Conservation (phyloP, 30 jellyfish, hydroid and myxozoan species). For the Hydractinia symbiolongicarpus region DNA sequence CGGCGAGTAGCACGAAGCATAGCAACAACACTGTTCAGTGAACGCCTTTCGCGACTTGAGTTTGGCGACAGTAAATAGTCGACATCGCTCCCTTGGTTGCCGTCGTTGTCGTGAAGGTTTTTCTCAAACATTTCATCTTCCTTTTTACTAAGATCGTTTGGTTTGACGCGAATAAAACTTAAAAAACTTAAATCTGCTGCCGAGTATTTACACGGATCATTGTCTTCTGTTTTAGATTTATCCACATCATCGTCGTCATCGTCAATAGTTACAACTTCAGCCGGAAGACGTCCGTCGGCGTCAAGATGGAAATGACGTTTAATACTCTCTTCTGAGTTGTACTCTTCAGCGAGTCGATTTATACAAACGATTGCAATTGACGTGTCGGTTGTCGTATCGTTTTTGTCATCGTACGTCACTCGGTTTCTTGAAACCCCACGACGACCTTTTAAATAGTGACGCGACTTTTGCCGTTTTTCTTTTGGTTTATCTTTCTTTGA, state of each 20-base stretch:
- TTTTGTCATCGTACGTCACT: slow-evolving; percentile 25
- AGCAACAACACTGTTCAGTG: slow-evolving; percentile 40
- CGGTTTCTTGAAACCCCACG: slow-evolving; percentile 42
- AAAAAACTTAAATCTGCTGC: slow-evolving; percentile 54
- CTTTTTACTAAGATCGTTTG: slow-evolving; percentile 49
- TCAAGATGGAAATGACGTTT: slow-evolving; percentile 49
- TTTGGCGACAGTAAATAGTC: slow-evolving; percentile 6
- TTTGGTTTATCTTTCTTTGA: slow-evolving; percentile 31
- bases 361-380: slow-evolving; percentile 81
- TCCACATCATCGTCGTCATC: slow-evolving; percentile 74
- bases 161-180: slow-evolving; percentile 58
- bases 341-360: slow-evolving; percentile 62
- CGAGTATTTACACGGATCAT: slow-evolving; percentile 6
- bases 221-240: background rate
- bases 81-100: background rate
- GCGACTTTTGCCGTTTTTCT: slow-evolving; percentile 16
- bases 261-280: slow-evolving; percentile 68
- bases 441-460: slow-evolving; percentile 28
- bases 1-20: slow-evolving; percentile 40
- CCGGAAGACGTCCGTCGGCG: slow-evolving; percentile 63
- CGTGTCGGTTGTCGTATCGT: slow-evolving; percentile 46
- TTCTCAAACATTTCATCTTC: slow-evolving; percentile 55
- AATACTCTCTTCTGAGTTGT: slow-evolving; percentile 70
- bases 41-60: slow-evolving; percentile 25
- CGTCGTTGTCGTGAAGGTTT: slow-evolving; percentile 22